Base-by-base conservation (phyloP, 2,888 invertebrate genomes). In the Pseudoips prasinana region DNA sequence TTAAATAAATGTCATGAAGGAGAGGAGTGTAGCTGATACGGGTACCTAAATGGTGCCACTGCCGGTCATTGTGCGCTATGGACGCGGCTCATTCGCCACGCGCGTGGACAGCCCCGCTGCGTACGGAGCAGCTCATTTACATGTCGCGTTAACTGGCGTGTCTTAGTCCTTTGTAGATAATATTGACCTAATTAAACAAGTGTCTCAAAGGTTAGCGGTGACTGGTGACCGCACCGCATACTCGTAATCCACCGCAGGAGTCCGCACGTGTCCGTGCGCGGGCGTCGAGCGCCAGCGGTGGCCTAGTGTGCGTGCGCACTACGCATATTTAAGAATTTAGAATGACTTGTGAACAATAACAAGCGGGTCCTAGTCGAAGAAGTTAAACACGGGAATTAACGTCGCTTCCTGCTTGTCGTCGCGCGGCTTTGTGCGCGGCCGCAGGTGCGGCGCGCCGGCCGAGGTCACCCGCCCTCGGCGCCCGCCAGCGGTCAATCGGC, bases 341-440 rank as follows among this genome's bases (percentile, higher is more conserved):
- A 42, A 43, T 29, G 35, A 36, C 39, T 44, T 29, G 35, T 46
- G 58, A 53, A 50, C 35, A 47, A 47, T 45, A 44, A 46, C 36
- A 33, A 40, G 30, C 24, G 25, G 29, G 40, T 38, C 33, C 26
- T 41, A 37, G 45, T 34, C 40, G 33, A 53, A 61, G 59, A 56
- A 47, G 55, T 51, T 46, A 53, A 38, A 35, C 41, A 46, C 40
- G 45, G 56, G 56, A 51, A 63, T 58, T 49, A 55, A 46, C 47
- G 43, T 17, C 44, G 47, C 31, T 55, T 62, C 60, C 62, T 58
- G 57, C 35, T 28, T 29, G 52, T 33, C 44, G 32, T 27, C 22
- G 39, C 39, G 47, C 41, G 57, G 50, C 57, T 52, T 58, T 58
- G 57, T 31, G 29, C 32, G 22, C 32, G n/a, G n/a, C n/a, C 28